Evolutionary conservation across 2,888 invertebrate species (phyloP), one percentile per base, ranked within the genome.

Genomic region (Pheosia gnoma): DNA sequence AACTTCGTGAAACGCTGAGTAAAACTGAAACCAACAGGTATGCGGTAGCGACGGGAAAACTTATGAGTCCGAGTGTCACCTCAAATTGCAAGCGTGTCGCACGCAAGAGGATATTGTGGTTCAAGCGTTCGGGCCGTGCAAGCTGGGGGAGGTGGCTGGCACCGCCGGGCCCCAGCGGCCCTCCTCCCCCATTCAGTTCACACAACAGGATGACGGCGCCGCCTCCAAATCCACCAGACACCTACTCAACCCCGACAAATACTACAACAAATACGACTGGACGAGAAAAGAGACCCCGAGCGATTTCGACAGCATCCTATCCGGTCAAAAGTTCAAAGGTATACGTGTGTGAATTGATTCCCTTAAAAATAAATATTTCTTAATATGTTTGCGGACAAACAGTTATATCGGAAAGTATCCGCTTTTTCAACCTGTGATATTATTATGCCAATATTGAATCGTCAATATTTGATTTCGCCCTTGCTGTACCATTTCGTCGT

Each of bases 151-250:
- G 80, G 89, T 95, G 68, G 94, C 95, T 61, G 96, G 96, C 65
- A 97, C 97, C 5, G 97, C 97, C 70, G 96, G 96, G 78, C 97
- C 97, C 0, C 94, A 95, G 9, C 94, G 96, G 70, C 95, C 96
- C n/a, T 97, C 96, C 73, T 97, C 97, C 0, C 96, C 96, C 4
- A 95, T 96, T 75, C 96, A 96, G 78, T 97, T 96, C 85, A 97
- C 97, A 2, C 96, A 97, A 83, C 96, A 97, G 59, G 97, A 96
- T 68, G 96, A 97, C 78, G 95, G 95, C 54, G 95, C 95, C 62
- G 96, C 96, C 3, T 97, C 97, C 25, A 97, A 97, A 88, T 97
- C 97, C 10, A 97, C 97, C 8, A 94, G 97, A 79, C 97, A 97
- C 88, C 93, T 97, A 57, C 91, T 96, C 67, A 95, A 96, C 58